Conservation (phyloP, 2,888 invertebrate species). For the Dynastes grantii region DNA sequence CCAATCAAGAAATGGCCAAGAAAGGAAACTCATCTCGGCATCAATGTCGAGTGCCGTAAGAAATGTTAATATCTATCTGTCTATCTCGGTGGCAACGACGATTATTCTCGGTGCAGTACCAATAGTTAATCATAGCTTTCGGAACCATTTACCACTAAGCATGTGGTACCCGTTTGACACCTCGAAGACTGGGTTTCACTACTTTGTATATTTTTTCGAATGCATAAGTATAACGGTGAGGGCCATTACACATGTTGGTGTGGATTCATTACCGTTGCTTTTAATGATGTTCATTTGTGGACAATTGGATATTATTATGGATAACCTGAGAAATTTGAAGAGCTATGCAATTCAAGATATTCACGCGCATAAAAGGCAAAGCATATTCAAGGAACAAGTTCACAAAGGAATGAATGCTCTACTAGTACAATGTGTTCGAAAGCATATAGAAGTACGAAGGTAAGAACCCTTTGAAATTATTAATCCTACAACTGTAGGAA, state of each 20-base stretch:
- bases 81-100: no score
- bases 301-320: slow-evolving; percentile 70
- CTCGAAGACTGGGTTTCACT: not conserved
- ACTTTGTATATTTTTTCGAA: not conserved
- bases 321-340: slow-evolving; percentile 63
- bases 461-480: not conserved
- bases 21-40: slow-evolving; percentile 29
- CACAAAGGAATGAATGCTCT: slow-evolving; percentile 51
- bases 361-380: no score
- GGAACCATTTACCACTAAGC: not conserved
- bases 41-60: not conserved
- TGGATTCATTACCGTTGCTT: slow-evolving; percentile 71
- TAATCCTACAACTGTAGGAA: not conserved
- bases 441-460: slow-evolving; percentile 51
- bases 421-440: slow-evolving; percentile 54
- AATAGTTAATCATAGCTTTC: not conserved
- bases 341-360: slow-evolving; percentile 38
- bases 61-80: not conserved
- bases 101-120: no score
- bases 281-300: slow-evolving; percentile 72
- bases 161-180: not conserved
- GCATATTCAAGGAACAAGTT: not conserved
- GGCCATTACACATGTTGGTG: slow-evolving; percentile 66
- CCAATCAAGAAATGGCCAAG: slow-evolving; percentile 46
- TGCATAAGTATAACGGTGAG: no score